These are phyloP conservation scores for Tenebrio molitor DNA, from an alignment of 1,140 invertebrate genomes.

Conservation along the genomic window DNA sequence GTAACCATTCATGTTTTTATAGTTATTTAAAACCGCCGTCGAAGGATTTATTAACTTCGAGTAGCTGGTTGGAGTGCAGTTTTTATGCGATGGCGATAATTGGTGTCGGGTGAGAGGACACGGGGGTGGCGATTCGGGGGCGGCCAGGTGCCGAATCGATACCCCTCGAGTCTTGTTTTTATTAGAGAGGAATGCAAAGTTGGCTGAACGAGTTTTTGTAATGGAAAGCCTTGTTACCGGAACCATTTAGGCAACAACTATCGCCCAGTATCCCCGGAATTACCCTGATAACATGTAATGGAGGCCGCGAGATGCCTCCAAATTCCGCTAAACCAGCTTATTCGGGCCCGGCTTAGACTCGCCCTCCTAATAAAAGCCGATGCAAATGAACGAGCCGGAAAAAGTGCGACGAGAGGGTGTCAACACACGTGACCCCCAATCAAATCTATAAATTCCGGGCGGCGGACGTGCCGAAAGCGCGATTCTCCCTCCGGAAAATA, in stretches of 20 bases:
- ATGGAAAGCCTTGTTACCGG: slow-evolving; percentile 52
- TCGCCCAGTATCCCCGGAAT: slow-evolving; percentile 54
- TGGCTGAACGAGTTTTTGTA: slow-evolving; percentile 35
- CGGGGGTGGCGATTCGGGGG: slow-evolving; percentile 10
- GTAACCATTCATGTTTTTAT: slow-evolving; percentile 45
- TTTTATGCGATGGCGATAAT: too few species aligned
- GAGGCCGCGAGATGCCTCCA: slow-evolving; percentile 52
- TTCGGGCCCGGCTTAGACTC: slow-evolving; percentile 42
- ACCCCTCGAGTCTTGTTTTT: neutral
- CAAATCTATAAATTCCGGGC: too few species aligned
- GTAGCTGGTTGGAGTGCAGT: slow-evolving; percentile 32
- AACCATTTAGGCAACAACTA: slow-evolving; percentile 44
- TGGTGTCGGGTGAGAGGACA: too few species aligned
- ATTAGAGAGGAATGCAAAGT: slow-evolving; percentile 36
- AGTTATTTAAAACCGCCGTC: slow-evolving; percentile 40
- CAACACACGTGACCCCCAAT: too few species aligned
- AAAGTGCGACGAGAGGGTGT: slow-evolving; percentile 55
- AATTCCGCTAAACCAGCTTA: slow-evolving; percentile 56
- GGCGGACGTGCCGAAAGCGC: slow-evolving; percentile 44
- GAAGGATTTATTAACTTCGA: slow-evolving; percentile 44
- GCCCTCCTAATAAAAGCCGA: slow-evolving; percentile 54
- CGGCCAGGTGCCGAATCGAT: slow-evolving; percentile 6
- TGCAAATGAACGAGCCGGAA: slow-evolving; percentile 57
- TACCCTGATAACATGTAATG: slow-evolving; percentile 58
- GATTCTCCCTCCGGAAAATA: slow-evolving; percentile 43